These are phyloP conservation scores for Bembecia ichneumoniformis DNA, from an alignment of 2,888 invertebrate genomes.

Conservation along the genomic window DNA sequence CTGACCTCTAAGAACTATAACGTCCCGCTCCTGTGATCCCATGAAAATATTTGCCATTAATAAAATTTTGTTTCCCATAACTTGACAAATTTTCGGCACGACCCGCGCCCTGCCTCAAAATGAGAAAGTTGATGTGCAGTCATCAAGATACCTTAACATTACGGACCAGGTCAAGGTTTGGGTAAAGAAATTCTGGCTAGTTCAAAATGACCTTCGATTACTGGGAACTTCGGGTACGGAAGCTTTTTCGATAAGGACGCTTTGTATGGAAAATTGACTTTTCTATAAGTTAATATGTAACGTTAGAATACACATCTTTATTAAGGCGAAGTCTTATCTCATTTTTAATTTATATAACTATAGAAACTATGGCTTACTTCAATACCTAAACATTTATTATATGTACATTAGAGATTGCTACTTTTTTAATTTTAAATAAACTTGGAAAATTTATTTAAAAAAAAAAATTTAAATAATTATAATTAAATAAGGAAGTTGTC, in stretches of 20 bases:
- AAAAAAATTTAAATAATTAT: too few species aligned
- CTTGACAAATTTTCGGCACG: constrained; percentile 33
- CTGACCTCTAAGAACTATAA: neutral
- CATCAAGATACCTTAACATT: constrained; percentile 7
- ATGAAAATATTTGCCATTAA: constrained; percentile 10
- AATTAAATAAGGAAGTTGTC: too few species aligned
- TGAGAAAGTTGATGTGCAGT: constrained; percentile 4
- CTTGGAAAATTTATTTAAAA: too few species aligned
- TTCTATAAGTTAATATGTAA: too few species aligned
- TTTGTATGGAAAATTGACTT: too few species aligned
- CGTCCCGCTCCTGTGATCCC: constrained; percentile 8
- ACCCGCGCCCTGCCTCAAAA: constrained; percentile 18
- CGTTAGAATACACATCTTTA: too few species aligned
- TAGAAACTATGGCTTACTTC: too few species aligned
- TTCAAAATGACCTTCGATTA: constrained; percentile 8
- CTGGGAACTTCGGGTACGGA: neutral
- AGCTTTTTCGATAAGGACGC: neutral
- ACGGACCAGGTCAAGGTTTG: constrained; percentile 31
- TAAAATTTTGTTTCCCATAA: constrained; percentile 18
- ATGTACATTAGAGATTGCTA: too few species aligned
- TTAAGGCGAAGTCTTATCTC: too few species aligned
- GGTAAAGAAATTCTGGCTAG: constrained; percentile 17
- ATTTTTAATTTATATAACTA: too few species aligned
- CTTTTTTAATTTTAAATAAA: too few species aligned
- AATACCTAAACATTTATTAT: too few species aligned